Percentiles rank a stretch among this genome's conserved stretches.
phyloP scores from a whole-genome alignment of 2,113 vertebrate genomes.

The Eupsittula cactorum region DNA sequence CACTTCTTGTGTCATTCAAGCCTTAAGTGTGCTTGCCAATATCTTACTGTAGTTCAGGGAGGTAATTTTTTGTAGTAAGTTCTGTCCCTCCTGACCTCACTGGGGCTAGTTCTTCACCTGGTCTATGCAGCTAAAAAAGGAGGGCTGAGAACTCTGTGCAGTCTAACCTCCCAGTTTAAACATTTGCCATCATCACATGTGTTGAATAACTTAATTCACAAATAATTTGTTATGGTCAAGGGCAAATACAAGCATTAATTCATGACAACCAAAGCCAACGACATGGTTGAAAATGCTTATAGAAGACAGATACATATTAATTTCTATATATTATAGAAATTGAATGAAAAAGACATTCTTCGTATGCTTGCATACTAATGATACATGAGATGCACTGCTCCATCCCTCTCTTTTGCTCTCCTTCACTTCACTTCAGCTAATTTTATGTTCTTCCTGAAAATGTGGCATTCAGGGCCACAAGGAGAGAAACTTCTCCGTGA shows the following conservation, averaged over 20 bases:
- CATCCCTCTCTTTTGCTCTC: neutral
- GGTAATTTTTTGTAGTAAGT: accelerated
- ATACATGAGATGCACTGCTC: neutral
- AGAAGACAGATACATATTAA: neutral
- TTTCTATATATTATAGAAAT: neutral
- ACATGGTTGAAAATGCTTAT: neutral
- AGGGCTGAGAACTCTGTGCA: neutral
- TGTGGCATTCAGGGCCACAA: neutral
- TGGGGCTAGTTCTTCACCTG: neutral
- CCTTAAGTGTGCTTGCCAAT: neutral
- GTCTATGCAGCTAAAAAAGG: neutral
- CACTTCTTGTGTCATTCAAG: neutral
- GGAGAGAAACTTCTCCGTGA: neutral
- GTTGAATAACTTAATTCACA: neutral
- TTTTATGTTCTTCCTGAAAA: neutral
- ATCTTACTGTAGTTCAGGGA: neutral
- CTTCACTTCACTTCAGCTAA: neutral
- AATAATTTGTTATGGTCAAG: neutral
- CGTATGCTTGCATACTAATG: neutral
- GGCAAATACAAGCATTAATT: neutral
- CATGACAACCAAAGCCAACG: neutral
- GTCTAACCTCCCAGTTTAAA: neutral
- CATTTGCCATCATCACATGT: accelerated
- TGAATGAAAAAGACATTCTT: neutral
- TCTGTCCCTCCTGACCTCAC: neutral